These are phyloP conservation scores for Champsocephalus esox DNA, from an alignment of 2,797 vertebrate genomes.

Conservation along the genomic window DNA sequence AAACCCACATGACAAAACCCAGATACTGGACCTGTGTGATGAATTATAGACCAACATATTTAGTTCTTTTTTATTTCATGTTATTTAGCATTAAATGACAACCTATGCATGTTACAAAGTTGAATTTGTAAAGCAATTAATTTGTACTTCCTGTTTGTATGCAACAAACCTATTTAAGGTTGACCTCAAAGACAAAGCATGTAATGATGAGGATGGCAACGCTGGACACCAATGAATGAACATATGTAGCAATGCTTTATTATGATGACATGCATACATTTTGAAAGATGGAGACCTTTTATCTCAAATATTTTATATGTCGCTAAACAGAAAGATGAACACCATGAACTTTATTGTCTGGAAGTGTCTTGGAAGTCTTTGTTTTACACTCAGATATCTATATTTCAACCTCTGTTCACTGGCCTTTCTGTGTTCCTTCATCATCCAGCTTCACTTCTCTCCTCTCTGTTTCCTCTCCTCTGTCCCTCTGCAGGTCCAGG, in stretches of 20 bases:
- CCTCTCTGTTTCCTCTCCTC: neutral
- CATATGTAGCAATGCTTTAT: neutral
- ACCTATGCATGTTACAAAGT: neutral
- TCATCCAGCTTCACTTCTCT: neutral
- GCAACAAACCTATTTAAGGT: neutral
- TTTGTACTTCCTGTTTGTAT: neutral
- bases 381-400: neutral
- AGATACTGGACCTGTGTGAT: neutral
- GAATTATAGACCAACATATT: neutral
- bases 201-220: neutral
- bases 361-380: neutral
- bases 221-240: neutral
- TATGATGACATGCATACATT: neutral
- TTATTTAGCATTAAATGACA: neutral
- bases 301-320: neutral
- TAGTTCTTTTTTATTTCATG: neutral
- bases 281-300: neutral
- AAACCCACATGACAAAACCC: neutral
- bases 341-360: neutral
- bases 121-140: neutral
- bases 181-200: neutral
- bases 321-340: neutral
- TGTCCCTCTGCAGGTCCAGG: constrained; percentile 65
- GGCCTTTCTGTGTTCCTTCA: neutral
- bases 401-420: neutral